These are phyloP conservation scores for Muraenolepis orangiensis DNA, from an alignment of 2,797 vertebrate species.

Conservation along the genomic window DNA sequence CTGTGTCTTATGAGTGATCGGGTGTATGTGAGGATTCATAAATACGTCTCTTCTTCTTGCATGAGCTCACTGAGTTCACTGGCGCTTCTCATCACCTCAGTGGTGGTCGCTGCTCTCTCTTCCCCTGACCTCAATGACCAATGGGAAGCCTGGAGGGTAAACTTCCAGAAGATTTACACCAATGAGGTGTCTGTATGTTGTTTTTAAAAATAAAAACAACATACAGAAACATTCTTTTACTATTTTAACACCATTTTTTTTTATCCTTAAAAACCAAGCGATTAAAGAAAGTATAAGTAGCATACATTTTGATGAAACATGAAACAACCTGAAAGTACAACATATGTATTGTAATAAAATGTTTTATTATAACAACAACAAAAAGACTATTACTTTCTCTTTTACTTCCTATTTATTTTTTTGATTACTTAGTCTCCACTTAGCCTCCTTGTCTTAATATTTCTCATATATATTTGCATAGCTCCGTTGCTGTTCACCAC, in stretches of 20 bases:
- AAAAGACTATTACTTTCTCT: too few species aligned
- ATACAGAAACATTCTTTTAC: too few species aligned
- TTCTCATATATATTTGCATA: not conserved
- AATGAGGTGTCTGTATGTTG: too few species aligned
- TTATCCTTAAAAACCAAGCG: not conserved
- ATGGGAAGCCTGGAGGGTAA: slow-evolving; percentile 61
- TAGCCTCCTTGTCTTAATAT: not conserved
- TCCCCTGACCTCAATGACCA: slow-evolving; percentile 18
- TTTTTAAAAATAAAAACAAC: not conserved
- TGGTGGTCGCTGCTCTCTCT: slow-evolving; percentile 5
- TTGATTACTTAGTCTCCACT: not conserved
- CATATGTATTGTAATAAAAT: too few species aligned
- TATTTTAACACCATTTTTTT: too few species aligned
- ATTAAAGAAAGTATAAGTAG: not conserved
- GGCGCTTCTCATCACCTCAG: slow-evolving; percentile 18
- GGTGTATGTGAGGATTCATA: too few species aligned
- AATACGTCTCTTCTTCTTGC: slow-evolving; percentile 19
- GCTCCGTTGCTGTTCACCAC: not conserved
- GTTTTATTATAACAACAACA: not conserved
- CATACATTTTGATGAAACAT: not conserved
- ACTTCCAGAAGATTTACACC: slow-evolving; percentile 47
- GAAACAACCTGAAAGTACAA: not conserved
- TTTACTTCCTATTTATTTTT: too few species aligned
- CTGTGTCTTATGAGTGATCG: too few species aligned
- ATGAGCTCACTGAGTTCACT: slow-evolving; percentile 30